Evolutionary conservation across 2,888 invertebrate genomes (phyloP).

Genomic region (Drosophila paracracens): DNA sequence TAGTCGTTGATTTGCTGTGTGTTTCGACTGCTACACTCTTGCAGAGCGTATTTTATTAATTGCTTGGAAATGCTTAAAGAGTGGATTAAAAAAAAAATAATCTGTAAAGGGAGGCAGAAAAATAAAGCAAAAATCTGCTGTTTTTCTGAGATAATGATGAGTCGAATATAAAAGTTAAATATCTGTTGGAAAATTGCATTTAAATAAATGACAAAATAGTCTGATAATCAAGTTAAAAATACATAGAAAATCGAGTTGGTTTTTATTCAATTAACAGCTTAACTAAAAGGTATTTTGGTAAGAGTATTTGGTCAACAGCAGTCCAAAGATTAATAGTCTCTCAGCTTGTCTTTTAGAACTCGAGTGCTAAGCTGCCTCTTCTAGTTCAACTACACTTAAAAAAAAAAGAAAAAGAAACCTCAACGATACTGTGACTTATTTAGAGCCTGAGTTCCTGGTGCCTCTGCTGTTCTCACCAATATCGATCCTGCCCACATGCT

Average conservation of each 20-base stretch:
- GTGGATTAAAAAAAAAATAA: neutral
- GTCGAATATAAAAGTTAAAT: neutral
- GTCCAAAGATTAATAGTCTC: neutral
- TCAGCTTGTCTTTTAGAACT: neutral
- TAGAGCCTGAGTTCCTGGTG: neutral
- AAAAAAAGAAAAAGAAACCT: neutral
- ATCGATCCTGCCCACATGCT: conserved; percentile 73
- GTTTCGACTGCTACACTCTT: neutral
- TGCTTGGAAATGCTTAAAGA: neutral
- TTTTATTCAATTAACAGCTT: neutral
- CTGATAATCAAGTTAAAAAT: neutral
- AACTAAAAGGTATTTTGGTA: neutral
- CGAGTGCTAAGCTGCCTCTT: neutral
- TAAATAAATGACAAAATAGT: neutral
- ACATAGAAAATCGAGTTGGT: neutral
- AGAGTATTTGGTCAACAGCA: neutral
- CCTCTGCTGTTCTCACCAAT: conserved; percentile 18
- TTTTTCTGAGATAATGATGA: neutral
- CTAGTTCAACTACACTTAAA: neutral
- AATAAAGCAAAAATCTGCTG: neutral
- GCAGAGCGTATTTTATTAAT: neutral
- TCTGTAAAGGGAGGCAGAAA: fast-evolving
- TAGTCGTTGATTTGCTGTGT: neutral
- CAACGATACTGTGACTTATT: neutral
- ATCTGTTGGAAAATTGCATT: neutral